Base-by-base conservation (phyloP, 2,797 vertebrate genomes). In the Galago senegalensis region DNA sequence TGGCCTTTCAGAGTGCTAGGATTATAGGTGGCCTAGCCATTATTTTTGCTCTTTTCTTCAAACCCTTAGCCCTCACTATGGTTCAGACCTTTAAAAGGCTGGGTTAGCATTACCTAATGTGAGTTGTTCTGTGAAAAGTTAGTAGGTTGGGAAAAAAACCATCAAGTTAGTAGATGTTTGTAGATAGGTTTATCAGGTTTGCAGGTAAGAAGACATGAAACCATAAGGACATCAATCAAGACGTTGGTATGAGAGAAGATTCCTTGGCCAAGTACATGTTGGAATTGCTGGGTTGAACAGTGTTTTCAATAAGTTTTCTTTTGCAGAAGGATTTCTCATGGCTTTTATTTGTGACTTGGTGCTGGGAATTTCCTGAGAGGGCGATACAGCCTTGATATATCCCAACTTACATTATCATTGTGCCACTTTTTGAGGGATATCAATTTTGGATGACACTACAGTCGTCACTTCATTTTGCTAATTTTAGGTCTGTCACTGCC, bases 301-400 rank as follows among this genome's bases (percentile, higher is more conserved):
- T 8, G 20, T 88, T 87, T 69, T 25, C 76, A 89, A 31, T 73
- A 25, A 18, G n/a, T 95, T 73, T 77, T 75, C 49, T 85, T 89
- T 86, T 90, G 63, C 25, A 29, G 69, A 87, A 49, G n/a, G 72
- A 27, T 80, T 90, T 92, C 3, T 85, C 21, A 0, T 53, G 46
- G 56, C 21, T 34, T 94, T 89, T 31, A 34, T 79, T 93, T 21
- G 14, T 53, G 40, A 29, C 63, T 53, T 4, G 43, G 37, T 12
- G 7, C n/a, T 8, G 4, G 86, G 89, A 73, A 53, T 53, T 82
- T 73, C 9, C 7, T 3, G 25, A 80, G 67, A 37, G 69, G 56
- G 46, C 37, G 58, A 20, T 29, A 6, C 0, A n/a, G 4, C 53
- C 4, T 85, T 21, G 7, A 4, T 12, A 5, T 0, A 27, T 92